phyloP scores from a whole-genome alignment of 2,113 vertebrate genomes.

The Nibea albiflora region DNA sequence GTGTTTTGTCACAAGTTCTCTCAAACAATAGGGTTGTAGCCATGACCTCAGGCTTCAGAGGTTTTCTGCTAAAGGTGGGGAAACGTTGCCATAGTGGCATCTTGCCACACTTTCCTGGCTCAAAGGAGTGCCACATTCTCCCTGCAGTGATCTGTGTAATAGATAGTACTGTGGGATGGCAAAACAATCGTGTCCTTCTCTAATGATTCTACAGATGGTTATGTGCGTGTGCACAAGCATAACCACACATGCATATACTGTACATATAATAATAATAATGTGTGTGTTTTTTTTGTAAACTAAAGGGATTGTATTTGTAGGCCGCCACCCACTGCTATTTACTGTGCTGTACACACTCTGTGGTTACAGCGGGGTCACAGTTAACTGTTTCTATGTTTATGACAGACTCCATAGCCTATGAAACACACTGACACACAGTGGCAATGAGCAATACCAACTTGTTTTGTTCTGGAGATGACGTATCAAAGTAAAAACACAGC shows the following conservation, averaged over 20 bases:
- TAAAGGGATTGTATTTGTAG: slow-evolving; percentile 29
- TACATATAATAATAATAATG: background rate
- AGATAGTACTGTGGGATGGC: slow-evolving; percentile 20
- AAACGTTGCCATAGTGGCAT: slow-evolving; percentile 34
- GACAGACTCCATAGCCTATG: slow-evolving; percentile 28
- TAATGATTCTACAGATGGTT: background rate
- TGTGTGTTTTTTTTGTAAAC: slow-evolving; percentile 20
- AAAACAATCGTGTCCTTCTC: slow-evolving; percentile 26
- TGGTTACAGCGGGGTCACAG: slow-evolving; percentile 29
- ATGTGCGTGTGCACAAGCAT: background rate
- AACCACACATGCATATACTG: background rate
- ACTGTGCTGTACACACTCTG: slow-evolving; percentile 31
- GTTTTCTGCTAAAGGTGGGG: slow-evolving; percentile 22
- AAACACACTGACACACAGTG: slow-evolving; percentile 29
- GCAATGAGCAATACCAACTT: slow-evolving; percentile 15
- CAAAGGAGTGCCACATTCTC: slow-evolving; percentile 27
- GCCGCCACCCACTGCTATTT: slow-evolving; percentile 35
- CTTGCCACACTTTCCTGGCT: slow-evolving; percentile 37
- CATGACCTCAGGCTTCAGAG: slow-evolving; percentile 37
- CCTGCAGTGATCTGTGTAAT: slow-evolving; percentile 39
- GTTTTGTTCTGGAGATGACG: slow-evolving; percentile 15
- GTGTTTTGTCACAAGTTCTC: slow-evolving; percentile 54
- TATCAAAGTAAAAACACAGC: slow-evolving; percentile 28
- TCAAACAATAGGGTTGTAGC: slow-evolving; percentile 58
- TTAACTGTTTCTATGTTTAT: slow-evolving; percentile 43